Evolutionary conservation across 2,113 vertebrate species (phyloP).

Genomic region (Mus spicilegus): DNA sequence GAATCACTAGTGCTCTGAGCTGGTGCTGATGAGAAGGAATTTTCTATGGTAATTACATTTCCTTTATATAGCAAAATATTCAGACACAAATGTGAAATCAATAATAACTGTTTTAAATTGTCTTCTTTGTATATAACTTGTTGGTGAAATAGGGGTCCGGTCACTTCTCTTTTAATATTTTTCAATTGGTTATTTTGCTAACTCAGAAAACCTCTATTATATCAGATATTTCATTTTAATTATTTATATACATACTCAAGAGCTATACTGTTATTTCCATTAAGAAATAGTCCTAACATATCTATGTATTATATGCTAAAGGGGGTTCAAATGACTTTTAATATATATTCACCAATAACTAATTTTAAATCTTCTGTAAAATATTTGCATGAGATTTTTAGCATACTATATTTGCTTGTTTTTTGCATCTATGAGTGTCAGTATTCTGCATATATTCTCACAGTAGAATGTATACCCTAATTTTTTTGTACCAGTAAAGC

Average conservation of each 20-base stretch:
- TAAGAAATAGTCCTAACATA: slow-evolving; percentile 56
- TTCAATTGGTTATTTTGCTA: slow-evolving; percentile 59
- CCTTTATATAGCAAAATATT: slow-evolving; percentile 15
- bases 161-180: slow-evolving; percentile 56
- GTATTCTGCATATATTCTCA: slow-evolving; percentile 68
- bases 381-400: slow-evolving; percentile 80
- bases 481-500: slow-evolving; percentile 59
- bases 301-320: slow-evolving; percentile 63
- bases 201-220: slow-evolving; percentile 28
- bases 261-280: slow-evolving; percentile 55
- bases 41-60: neutral
- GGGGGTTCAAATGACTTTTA: slow-evolving; percentile 57
- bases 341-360: slow-evolving; percentile 63
- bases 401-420: slow-evolving; percentile 69
- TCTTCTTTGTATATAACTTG: slow-evolving; percentile 57
- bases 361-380: slow-evolving; percentile 73
- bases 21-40: slow-evolving; percentile 25
- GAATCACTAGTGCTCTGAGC: slow-evolving; percentile 62
- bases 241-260: slow-evolving; percentile 61
- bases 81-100: slow-evolving; percentile 51
- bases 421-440: slow-evolving; percentile 71
- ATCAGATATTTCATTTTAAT: slow-evolving; percentile 58
- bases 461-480: slow-evolving; percentile 19
- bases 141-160: slow-evolving; percentile 36
- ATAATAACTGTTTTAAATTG: slow-evolving; percentile 37